Evolutionary conservation across 1,140 invertebrate species (phyloP).

Genomic region (Camponotus floridanus): DNA sequence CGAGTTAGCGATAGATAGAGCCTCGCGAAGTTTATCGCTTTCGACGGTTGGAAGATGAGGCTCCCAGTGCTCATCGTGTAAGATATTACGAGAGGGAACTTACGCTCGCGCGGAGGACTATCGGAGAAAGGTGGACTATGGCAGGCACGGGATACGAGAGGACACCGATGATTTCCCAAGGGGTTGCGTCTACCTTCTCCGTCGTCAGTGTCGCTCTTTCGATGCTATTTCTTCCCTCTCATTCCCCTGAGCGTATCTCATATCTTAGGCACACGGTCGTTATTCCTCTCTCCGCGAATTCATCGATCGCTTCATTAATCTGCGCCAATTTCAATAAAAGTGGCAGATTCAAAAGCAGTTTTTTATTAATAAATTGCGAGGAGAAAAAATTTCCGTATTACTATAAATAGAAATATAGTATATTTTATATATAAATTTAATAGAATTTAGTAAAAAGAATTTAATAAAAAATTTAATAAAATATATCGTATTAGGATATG

Average conservation of each 20-base stretch:
- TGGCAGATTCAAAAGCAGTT: not conserved
- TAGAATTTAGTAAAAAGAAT: no score
- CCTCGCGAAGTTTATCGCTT: conserved; percentile 66
- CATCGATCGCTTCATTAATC: conserved; percentile 45
- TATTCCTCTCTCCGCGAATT: conserved; percentile 62
- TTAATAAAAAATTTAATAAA: no score
- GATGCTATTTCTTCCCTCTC: conserved; percentile 63
- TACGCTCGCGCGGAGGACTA: conserved; percentile 21
- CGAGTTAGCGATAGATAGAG: conserved; percentile 50
- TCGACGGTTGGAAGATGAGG: conserved; percentile 52
- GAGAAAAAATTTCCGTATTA: not conserved
- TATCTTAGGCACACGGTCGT: conserved; percentile 73
- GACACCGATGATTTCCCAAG: conserved; percentile 85
- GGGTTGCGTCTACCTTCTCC: conserved; percentile 75
- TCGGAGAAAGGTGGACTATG: conserved; percentile 50
- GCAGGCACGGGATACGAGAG: conserved; percentile 73
- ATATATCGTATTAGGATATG: not conserved
- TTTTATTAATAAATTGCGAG: not conserved
- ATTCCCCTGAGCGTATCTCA: conserved; percentile 64
- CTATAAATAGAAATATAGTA: not conserved
- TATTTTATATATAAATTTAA: no score
- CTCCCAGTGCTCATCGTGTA: conserved; percentile 38
- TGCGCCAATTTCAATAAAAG: conserved; percentile 68
- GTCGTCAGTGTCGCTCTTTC: conserved; percentile 64
- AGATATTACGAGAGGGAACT: conserved; percentile 59